phyloP scores from a whole-genome alignment of 2,888 invertebrate genomes.

The Erebia epiphron region DNA sequence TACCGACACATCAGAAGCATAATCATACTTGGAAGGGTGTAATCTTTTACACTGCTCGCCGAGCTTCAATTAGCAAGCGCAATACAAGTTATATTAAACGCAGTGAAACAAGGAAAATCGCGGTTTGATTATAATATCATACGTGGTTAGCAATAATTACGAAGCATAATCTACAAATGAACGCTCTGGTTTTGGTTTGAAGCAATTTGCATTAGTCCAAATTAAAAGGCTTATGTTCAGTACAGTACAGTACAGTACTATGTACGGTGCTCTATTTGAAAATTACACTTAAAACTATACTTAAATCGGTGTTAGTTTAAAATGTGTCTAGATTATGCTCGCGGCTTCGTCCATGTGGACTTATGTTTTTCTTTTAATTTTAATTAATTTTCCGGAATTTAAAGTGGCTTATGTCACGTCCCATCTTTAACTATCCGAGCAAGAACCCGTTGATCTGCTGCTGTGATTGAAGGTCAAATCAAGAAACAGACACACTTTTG shows the following conservation, averaged over 20 bases:
- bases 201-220: constrained; percentile 35
- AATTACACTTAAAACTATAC: constrained; percentile 1
- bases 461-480: no score
- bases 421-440: no score
- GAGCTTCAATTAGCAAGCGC: constrained; percentile 6
- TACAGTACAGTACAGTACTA: background rate
- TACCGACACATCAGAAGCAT: background rate
- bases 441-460: no score
- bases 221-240: constrained; percentile 30
- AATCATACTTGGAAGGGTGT: background rate
- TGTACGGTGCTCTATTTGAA: background rate
- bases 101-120: constrained; percentile 10
- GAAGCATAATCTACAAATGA: constrained; percentile 31
- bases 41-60: background rate
- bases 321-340: background rate
- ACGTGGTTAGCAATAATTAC: constrained; percentile 31
- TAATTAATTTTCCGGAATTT: no score
- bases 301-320: background rate
- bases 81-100: constrained; percentile 8
- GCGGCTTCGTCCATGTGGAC: no score
- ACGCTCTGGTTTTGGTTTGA: constrained; percentile 26
- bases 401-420: no score
- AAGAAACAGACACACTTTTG: no score
- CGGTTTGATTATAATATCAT: constrained; percentile 17
- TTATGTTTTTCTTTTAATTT: no score